Evolutionary conservation across 35 echinoderm and acorn worm genomes (phyloP), one percentile per base, ranked within the genome.

Genomic region (Diadema setosum): DNA sequence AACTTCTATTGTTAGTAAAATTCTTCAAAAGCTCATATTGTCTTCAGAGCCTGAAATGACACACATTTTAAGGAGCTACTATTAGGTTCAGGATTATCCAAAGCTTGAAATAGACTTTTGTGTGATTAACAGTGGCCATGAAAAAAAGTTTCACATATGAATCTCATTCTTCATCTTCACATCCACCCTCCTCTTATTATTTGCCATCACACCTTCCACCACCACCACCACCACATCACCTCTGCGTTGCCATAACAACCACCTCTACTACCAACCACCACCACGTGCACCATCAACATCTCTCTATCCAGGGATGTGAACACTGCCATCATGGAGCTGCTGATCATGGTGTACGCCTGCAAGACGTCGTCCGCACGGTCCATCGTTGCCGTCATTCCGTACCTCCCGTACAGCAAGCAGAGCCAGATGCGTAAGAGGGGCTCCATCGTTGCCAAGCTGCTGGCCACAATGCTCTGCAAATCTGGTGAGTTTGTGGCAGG

Each of bases 371-470:
- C 81, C 63, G 96, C 96, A 0, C 64, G 87, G 39, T 94, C 92
- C n/a, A 94, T 99, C 45, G 90, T 99, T 3, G 96, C 89, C 3
- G 96, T 99, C 3, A 91, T 99, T 5, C 96, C 96, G 2, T 99
- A 94, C 65, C 88, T 99, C 16, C 96, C 96, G 1, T 99, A 99
- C 86, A 92, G 96, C 40, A 91, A 94, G 32, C 96, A 99, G 43
- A 94, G 92, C 75, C 96, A 99, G 81, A 99, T 99, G 96, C 94
- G 96, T 80, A 99, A 99, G 81, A 81, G 96, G 45, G 96, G 93
- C 0, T 91, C 96, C n/a, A 99, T 99, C 58, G 96, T 99, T 11
- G 65, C 96, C 42, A 98, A 98, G 41, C 67, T 94, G 26, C 75
- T 98, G 11, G 95, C 95, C 36, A 87, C 84, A 12, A 98, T 98